phyloP scores from a whole-genome alignment of 2,888 invertebrate genomes.

The Erebia palarica region DNA sequence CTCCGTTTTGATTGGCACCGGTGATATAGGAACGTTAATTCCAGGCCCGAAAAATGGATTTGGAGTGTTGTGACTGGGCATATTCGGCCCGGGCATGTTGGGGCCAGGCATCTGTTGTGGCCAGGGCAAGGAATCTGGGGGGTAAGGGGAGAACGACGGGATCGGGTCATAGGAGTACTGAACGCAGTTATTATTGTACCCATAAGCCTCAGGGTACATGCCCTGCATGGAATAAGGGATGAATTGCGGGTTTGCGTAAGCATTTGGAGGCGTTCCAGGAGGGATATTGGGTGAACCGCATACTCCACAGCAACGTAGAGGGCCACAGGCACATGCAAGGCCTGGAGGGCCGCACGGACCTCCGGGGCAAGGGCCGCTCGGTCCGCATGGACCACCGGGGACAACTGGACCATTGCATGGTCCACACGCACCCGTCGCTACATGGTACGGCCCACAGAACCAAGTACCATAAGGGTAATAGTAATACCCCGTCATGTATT shows the following conservation, averaged over 20 bases:
- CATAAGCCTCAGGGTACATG: constrained; percentile 12
- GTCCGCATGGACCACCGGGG: constrained; percentile 43
- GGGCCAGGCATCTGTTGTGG: neutral
- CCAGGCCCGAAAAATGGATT: constrained; percentile 30
- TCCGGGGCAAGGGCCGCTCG: constrained; percentile 40
- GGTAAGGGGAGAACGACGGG: neutral
- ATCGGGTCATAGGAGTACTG: constrained; percentile 13
- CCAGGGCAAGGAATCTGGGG: constrained; percentile 3
- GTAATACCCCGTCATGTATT: constrained; percentile 69
- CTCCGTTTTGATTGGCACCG: constrained; percentile 24
- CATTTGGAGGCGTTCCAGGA: neutral
- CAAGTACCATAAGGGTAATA: constrained; percentile 71
- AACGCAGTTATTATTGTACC: neutral
- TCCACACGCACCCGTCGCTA: constrained; percentile 43
- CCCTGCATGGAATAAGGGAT: constrained; percentile 6
- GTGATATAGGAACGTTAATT: constrained; percentile 42
- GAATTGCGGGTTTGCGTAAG: neutral
- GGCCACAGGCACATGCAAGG: neutral
- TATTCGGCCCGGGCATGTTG: neutral
- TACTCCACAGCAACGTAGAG: neutral
- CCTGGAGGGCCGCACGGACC: constrained; percentile 43
- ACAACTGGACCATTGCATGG: constrained; percentile 43
- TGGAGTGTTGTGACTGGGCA: neutral
- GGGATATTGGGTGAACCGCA: constrained; percentile 11
- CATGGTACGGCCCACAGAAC: constrained; percentile 71